Evolutionary conservation across 2,797 vertebrate genomes (phyloP).

Genomic region (Mus spretus): DNA sequence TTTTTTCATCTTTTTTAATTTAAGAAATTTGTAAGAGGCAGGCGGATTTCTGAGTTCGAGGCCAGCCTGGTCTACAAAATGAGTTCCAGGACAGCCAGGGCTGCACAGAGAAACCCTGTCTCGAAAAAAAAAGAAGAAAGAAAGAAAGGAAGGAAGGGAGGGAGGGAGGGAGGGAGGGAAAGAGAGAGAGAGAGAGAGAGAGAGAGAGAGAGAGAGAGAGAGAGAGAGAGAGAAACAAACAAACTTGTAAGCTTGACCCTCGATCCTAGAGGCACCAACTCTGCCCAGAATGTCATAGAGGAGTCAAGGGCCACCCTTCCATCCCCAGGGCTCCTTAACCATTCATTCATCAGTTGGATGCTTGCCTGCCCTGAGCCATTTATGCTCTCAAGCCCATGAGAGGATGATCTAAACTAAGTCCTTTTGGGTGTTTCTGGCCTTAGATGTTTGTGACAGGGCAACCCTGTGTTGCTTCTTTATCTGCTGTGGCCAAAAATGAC

Average conservation of each 20-base stretch:
- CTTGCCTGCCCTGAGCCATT: background rate
- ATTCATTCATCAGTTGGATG: background rate
- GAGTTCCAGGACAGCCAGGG: no score
- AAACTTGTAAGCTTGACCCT: conserved; percentile 66
- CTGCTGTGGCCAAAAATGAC: background rate
- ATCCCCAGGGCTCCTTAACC: background rate
- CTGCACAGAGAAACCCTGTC: no score
- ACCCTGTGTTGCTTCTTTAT: conserved; percentile 17
- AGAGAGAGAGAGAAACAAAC: background rate
- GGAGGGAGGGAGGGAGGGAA: no score
- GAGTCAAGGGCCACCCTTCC: background rate
- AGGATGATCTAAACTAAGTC: conserved; percentile 42
- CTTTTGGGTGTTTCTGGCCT: background rate
- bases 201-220: no score
- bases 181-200: no score
- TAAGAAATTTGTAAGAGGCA: conserved; percentile 37
- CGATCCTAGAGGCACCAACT: conserved; percentile 5
- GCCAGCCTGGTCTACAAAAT: no score
- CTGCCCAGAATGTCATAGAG: background rate
- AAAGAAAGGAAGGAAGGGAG: no score
- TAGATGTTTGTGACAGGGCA: conserved; percentile 36
- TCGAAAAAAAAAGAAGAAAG: no score
- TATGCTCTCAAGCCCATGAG: background rate
- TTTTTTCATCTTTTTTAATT: conserved; percentile 60
- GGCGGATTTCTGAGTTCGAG: no score